phyloP scores from a whole-genome alignment of 2,113 vertebrate species.

The Chaetura pelagica region DNA sequence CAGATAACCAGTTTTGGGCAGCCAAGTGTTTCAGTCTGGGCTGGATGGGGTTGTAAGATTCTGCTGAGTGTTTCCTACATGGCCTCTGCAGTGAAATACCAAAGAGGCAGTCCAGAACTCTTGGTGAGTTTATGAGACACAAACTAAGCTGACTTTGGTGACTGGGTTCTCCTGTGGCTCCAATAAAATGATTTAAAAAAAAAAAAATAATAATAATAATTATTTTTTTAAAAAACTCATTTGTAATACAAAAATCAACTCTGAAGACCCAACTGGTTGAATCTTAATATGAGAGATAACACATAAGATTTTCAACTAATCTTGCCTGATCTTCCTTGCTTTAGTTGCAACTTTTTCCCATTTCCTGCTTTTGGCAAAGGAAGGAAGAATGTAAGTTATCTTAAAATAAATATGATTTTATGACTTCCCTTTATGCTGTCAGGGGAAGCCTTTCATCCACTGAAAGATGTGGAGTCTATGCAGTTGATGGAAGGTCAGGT shows the following conservation, averaged over 20 bases:
- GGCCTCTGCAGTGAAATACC: accelerated
- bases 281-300: not conserved
- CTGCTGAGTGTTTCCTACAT: not conserved
- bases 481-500: not conserved
- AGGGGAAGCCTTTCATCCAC: not conserved
- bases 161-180: not conserved
- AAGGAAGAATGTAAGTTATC: not conserved
- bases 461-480: not conserved
- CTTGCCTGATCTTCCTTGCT: not conserved
- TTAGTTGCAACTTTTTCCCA: not conserved
- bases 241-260: not conserved
- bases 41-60: not conserved
- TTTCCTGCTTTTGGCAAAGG: not conserved
- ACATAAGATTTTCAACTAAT: not conserved
- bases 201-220: too few species aligned
- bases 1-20: not conserved
- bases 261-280: not conserved
- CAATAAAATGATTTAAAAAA: not conserved
- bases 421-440: not conserved
- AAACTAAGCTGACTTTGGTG: not conserved
- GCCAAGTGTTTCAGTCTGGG: not conserved
- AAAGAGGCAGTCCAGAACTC: accelerated
- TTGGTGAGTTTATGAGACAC: not conserved
- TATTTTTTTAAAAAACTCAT: not conserved
- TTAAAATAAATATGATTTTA: not conserved